Evolutionary conservation across 1,140 invertebrate species (phyloP).

Genomic region (Zaprionus ghesquierei): DNA sequence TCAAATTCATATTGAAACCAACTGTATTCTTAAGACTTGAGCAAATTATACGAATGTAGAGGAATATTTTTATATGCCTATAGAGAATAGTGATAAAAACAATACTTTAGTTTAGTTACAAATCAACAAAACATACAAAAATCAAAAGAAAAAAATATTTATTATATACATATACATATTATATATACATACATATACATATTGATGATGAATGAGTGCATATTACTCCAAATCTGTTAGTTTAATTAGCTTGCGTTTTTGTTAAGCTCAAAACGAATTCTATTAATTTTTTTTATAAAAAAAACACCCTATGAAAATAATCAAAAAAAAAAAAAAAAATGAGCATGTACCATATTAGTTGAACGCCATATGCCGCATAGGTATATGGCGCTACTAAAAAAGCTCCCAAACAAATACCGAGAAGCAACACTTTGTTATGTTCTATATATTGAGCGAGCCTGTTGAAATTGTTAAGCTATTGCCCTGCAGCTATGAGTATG

Average conservation of each 20-base stretch:
- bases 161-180: conserved; percentile 35
- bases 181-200: conserved; percentile 43
- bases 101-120: conserved; percentile 43
- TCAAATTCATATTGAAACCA: conserved; percentile 80
- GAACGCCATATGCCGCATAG: conserved; percentile 43
- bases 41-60: conserved; percentile 76
- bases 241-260: conserved; percentile 81
- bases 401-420: conserved; percentile 32
- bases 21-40: conserved; percentile 77
- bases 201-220: conserved; percentile 47
- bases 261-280: conserved; percentile 75
- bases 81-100: conserved; percentile 54
- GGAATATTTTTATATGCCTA: conserved; percentile 71
- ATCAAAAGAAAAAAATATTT: conserved; percentile 50
- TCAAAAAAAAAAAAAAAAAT: conserved; percentile 26
- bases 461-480: conserved; percentile 68
- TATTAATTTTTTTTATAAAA: conserved; percentile 74
- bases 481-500: conserved; percentile 51
- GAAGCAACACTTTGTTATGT: conserved; percentile 50
- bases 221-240: conserved; percentile 61
- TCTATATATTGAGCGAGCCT: conserved; percentile 45
- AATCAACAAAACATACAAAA: conserved; percentile 44
- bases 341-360: conserved; percentile 78
- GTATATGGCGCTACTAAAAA: conserved; percentile 39
- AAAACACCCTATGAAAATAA: conserved; percentile 58